Base-by-base conservation (phyloP, 2,113 vertebrate species). In the Pao palembangensis region DNA sequence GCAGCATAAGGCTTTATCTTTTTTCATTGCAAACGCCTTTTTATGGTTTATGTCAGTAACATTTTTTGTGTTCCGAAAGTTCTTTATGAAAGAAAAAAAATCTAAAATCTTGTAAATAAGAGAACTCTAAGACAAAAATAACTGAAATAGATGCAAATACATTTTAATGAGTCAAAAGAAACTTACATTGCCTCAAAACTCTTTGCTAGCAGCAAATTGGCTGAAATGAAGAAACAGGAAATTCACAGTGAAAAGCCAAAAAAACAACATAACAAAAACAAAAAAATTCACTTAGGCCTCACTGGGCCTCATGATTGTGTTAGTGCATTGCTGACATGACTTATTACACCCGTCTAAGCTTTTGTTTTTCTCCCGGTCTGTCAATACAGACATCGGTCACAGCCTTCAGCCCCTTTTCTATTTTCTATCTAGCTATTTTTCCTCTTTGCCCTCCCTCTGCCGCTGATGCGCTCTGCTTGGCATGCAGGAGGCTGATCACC, bases 401-500 rank as follows among this genome's bases (percentile, higher is more conserved):
- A 73, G 64, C 54, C 62, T 34, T 8, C 13, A 58, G 62, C 20
- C 62, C 21, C 67, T 74, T 71, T 54, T 18, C 34, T 48, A 4
- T 8, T 43, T 21, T 51, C n/a, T 7, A 13, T 74, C 52, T 53
- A n/a, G n/a, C n/a, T n/a, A n/a, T 56, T 55, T 44, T 55, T 12
- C 20, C 38, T 16, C 13, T 10, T 8, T 49, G 19, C 28, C 38
- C 43, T 53, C 38, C 25, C 58, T 69, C 65, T 51, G 73, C 74
- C 51, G 61, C 46, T 15, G 62, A 47, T 49, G 52, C 48, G 52
- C 61, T 58, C 82, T 84, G 81, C 61, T 88, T 80, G 58, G 75
- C 75, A 85, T 86, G 57, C 86, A 84, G 69, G 58, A 73, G 46
- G 59, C 53, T 17, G 51, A 64, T 55, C n/a, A 19, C 64, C 17